Evolutionary conservation across 1,140 invertebrate genomes (phyloP).

Genomic region (Drosophila nigrodunni): DNA sequence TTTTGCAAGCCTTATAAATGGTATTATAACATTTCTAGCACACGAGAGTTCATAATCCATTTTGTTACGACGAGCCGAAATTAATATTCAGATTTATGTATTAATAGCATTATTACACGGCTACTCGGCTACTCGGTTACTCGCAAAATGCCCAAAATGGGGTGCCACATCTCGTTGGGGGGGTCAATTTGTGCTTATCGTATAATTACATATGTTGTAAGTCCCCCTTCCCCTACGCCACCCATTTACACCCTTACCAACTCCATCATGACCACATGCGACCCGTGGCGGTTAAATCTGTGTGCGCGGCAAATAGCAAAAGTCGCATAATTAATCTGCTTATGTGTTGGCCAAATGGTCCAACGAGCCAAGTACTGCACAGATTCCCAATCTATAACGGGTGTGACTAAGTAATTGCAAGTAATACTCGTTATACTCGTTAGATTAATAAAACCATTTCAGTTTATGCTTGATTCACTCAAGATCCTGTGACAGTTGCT

Average conservation of each 20-base stretch:
- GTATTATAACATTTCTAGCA: slow-evolving; percentile 13
- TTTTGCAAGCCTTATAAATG: slow-evolving; percentile 62
- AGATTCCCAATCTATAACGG: slow-evolving; percentile 21
- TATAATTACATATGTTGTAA: slow-evolving; percentile 63
- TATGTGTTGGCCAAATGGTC: slow-evolving; percentile 54
- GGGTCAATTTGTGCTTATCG: slow-evolving; percentile 77
- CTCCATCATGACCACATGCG: slow-evolving; percentile 62
- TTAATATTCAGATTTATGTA: slow-evolving; percentile 82
- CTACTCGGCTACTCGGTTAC: not conserved
- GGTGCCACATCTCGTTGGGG: slow-evolving; percentile 24
- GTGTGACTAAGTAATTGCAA: slow-evolving; percentile 77
- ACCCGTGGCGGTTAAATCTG: slow-evolving; percentile 32
- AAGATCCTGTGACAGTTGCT: slow-evolving; percentile 43
- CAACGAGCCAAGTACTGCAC: slow-evolving; percentile 20
- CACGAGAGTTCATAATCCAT: slow-evolving; percentile 70
- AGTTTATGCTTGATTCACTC: slow-evolving; percentile 44
- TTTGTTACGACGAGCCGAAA: slow-evolving; percentile 36
- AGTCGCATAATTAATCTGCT: slow-evolving; percentile 80
- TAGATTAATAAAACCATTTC: slow-evolving; percentile 75
- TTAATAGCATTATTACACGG: slow-evolving; percentile 73
- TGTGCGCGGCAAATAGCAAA: slow-evolving; percentile 58
- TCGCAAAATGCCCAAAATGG: slow-evolving; percentile 13
- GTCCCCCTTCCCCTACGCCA: not conserved
- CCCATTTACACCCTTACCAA: slow-evolving; percentile 20
- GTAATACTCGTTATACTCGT: slow-evolving; percentile 59